Evolutionary conservation across 2,888 invertebrate genomes (phyloP), one percentile per base, ranked within the genome.

Genomic region (Geotrupes spiniger): DNA sequence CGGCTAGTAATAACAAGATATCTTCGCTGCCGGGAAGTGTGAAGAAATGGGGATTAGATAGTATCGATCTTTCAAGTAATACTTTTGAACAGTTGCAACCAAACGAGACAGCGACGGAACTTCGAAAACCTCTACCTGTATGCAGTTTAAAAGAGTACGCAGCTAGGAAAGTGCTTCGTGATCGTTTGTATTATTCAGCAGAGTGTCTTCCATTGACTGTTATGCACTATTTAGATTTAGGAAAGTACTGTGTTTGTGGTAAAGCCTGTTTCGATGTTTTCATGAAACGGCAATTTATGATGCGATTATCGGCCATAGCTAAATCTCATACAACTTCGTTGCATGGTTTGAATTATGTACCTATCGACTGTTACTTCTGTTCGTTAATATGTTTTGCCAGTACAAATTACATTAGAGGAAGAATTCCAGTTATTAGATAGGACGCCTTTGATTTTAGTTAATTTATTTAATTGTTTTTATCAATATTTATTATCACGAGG

Each of bases 161-260:
- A 28, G 78, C 79, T 3, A 78, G 76, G 65, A 65, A 63, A 25
- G 75, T 83, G 10, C 62, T 85, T 9, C 74, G 74, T 60, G 63
- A 74, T 16, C 79, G 78, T 56, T 58, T 79, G 8, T 68, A 69
- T 26, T 85, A 84, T 64, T 75, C 78, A 47, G 68, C 78, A 11
- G 78, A 78, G 41, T 74, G 74, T 21, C 75, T 85, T 60, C 85
- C 85, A 1, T 63, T 63, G 48, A 82, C 80, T 2, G 64, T 85
- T 43, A 79, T 83, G 1, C 68, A 77, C 37, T 81, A 78, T 63
- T 68, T 86, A 56, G 82, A 84, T 59, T 66, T 76, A 61, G 81
- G 82, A 0, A 76, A 78, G 56, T 80, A 80, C 66, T 85, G 86
- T 65, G 63, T 79, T 1, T 85, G 85, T 67, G 83, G 84, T 1